Evolutionary conservation across 2,113 vertebrate genomes (phyloP), one percentile per base, ranked within the genome.

Genomic region (Etia nguti): DNA sequence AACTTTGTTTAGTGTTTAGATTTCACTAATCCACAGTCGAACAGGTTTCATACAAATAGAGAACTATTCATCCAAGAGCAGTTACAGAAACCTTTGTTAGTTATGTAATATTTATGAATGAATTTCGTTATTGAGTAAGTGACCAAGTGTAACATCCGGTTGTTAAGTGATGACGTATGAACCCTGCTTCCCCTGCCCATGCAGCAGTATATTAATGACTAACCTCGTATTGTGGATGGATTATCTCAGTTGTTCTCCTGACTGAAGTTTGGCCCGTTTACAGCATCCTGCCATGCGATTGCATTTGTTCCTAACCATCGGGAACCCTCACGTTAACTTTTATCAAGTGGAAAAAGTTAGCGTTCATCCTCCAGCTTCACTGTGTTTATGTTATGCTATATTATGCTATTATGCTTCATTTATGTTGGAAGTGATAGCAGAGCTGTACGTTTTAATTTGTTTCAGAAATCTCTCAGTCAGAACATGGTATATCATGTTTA

Each of bases 231-330:
- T 1, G 0, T 8, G 55, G 12, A 57, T 29, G 7, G 12, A 57
- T 57, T 5, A 59, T 9, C 56, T 59, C 56, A 29, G 56, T 29
- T 59, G 24, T 59, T 29, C 24, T 57, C 12, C 24, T 57, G 55
- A 1, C 55, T 57, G 24, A 57, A 26, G 24, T 26, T 57, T 8
- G 55, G 22, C 15, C 12, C 1, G 2, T 60, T 10, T 31, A 59
- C 57, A 59, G 57, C 26, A 59, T 29, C 56, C 24, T 59, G 56
- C 56, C 2, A 59, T 29, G 56, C 0, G 4, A 29, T 16, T 29
- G 0, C 26, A 59, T 59, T 59, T 18, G 15, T 31, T 2, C 0
- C 26, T 18, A 6, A 59, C 57, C 26, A 6, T 10, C 2, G 0
- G 15, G 3, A 59, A 31, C 8, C 2, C 0, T 29, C 26, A 29